Conservation (phyloP, 2,888 invertebrate species). For the Mimachlamys varia region DNA sequence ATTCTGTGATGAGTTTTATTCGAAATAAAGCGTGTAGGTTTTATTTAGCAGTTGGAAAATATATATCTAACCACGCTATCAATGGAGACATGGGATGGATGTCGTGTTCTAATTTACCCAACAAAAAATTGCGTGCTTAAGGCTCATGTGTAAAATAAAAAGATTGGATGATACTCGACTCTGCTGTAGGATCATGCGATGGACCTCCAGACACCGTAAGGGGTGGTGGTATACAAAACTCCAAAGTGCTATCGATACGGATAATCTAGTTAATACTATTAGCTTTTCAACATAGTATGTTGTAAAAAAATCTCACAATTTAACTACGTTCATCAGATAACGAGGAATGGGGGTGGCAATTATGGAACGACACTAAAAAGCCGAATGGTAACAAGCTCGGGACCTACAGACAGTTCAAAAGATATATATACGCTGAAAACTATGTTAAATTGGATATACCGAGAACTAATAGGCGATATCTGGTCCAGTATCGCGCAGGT, state of each 20-base stretch:
- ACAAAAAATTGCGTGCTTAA: background rate
- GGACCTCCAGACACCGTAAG: background rate
- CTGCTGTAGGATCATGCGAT: background rate
- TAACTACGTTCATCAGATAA: background rate
- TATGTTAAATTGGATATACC: too few relatives aligned
- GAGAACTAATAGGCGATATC: too few relatives aligned
- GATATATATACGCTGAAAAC: background rate
- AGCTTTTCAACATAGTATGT: background rate
- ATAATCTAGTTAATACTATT: background rate
- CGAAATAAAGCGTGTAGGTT: conserved; percentile 42
- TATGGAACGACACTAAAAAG: background rate
- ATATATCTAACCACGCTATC: conserved; percentile 39
- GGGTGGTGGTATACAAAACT: background rate
- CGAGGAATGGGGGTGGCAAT: background rate
- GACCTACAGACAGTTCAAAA: background rate
- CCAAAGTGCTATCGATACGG: too few relatives aligned
- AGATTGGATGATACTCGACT: background rate
- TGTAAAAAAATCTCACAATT: background rate
- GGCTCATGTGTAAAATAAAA: background rate
- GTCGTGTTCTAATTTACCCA: background rate
- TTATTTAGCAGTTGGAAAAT: conserved; percentile 40
- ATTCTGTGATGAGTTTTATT: conserved; percentile 38
- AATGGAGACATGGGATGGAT: conserved; percentile 44
- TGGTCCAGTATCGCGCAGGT: too few relatives aligned
- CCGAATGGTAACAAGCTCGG: background rate